Evolutionary conservation across 2,888 invertebrate species (phyloP).

Genomic region (Melanotus villosus): DNA sequence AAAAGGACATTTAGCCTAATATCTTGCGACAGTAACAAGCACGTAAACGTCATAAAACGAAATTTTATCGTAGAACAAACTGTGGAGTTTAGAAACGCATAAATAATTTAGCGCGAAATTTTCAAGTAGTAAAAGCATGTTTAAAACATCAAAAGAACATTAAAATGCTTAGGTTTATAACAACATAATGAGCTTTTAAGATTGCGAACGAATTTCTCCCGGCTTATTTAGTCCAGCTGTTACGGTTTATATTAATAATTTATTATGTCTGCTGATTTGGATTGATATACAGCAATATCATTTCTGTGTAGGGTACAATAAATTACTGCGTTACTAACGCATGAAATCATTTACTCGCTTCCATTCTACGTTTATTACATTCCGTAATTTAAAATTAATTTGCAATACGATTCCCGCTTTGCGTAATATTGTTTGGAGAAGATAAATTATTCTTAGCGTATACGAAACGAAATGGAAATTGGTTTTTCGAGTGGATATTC

Average conservation of each 20-base stretch:
- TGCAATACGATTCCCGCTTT: conserved; percentile 47
- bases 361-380: conserved; percentile 46
- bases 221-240: conserved; percentile 30
- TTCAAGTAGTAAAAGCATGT: too few relatives aligned
- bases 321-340: conserved; percentile 45
- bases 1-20: too few relatives aligned
- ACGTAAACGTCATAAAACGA: too few relatives aligned
- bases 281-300: conserved; percentile 45
- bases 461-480: conserved; percentile 47
- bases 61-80: too few relatives aligned
- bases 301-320: conserved; percentile 44
- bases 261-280: conserved; percentile 42
- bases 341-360: conserved; percentile 48
- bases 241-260: conserved; percentile 44
- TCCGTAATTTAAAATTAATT: conserved; percentile 48
- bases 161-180: too few relatives aligned
- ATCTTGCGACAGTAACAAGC: too few relatives aligned
- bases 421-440: conserved; percentile 47
- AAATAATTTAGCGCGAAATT: not conserved
- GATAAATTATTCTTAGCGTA: conserved; percentile 46
- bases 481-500: conserved; percentile 47
- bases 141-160: too few relatives aligned
- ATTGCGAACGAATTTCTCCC: conserved; percentile 13
- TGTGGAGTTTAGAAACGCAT: not conserved
- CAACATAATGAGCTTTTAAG: conserved; percentile 7